Base-by-base conservation (phyloP, 37 sponge, comb jelly and placozoan genomes). In the Haliclona indistincta region DNA sequence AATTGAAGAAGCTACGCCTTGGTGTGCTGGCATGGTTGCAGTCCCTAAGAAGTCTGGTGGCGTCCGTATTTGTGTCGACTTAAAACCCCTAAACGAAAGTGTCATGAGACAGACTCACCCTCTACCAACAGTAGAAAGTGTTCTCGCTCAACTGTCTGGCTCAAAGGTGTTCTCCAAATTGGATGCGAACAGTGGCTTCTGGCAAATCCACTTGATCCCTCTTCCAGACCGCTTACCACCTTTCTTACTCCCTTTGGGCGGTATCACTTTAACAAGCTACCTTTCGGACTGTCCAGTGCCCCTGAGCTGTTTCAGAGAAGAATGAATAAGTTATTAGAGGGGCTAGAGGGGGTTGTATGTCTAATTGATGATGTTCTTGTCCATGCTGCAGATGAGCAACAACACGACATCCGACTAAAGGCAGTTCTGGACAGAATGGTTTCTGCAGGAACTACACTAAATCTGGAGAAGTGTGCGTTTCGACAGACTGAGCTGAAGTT, bases 391-490 rank as follows among this genome's bases (percentile, higher is more conserved):
- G 28, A 54, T 34, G 22, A 54, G 60, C 52, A 43, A 2, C 65
- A 81, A 28, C 71, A 49, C 34, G 71, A 70, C 47, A 15, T 30
- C 23, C 40, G 68, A 68, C 68, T 78, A 10, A 26, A 25, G 28
- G 35, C 53, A 47, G 68, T 36, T 33, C 56, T 78, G 11, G 60
- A 64, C 30, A n/a, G 40, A 1, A 78, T 68, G n/a, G 39, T 37
- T 39, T 37, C 54, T 25, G 79, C 79, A 41, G 69, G 69, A n/a
- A 17, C 68, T 30, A 78, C 79, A 2, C 58, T 78, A 30, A 78
- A 78, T 52, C 11, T 28, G 13, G 79, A 66, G 30, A 78, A 78
- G 43, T 78, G 68, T 67, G 68, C 35, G 28, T 78, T 78, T 51
- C 19, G 63, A 37, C 29, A 77, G 56, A 25, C 7, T 22, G 30